These are phyloP conservation scores for Peromyscus aztecus DNA, from an alignment of 2,797 vertebrate species.

Conservation along the genomic window DNA sequence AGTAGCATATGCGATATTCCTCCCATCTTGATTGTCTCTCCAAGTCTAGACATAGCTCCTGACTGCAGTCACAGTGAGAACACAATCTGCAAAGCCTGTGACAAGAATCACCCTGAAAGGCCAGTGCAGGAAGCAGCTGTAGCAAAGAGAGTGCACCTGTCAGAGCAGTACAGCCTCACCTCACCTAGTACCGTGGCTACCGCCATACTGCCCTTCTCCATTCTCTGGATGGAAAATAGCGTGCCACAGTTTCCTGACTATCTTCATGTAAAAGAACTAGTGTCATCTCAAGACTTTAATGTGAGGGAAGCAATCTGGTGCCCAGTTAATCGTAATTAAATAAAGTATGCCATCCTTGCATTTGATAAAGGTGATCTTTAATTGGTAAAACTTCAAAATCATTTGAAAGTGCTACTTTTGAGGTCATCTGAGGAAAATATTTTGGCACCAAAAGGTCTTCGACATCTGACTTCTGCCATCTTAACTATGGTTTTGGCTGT, in stretches of 20 bases:
- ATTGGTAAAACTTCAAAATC: conserved; percentile 3
- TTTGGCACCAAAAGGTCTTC: neutral
- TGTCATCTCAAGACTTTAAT: neutral
- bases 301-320: neutral
- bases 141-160: neutral
- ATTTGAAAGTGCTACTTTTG: neutral
- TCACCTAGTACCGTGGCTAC: neutral
- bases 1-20: too few species aligned
- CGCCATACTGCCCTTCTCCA: neutral
- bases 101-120: neutral
- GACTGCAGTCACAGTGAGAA: neutral
- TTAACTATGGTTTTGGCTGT: neutral
- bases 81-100: neutral
- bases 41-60: neutral
- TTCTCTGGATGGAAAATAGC: neutral
- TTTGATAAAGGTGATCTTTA: neutral
- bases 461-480: neutral
- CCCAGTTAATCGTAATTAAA: neutral
- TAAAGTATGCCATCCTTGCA: neutral
- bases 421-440: neutral
- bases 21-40: neutral
- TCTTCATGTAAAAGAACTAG: neutral
- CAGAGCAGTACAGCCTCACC: neutral
- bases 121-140: too few species aligned
- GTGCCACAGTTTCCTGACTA: neutral